These are phyloP conservation scores for Leptogaster cylindrica DNA, from an alignment of 2,888 invertebrate species.

Conservation along the genomic window DNA sequence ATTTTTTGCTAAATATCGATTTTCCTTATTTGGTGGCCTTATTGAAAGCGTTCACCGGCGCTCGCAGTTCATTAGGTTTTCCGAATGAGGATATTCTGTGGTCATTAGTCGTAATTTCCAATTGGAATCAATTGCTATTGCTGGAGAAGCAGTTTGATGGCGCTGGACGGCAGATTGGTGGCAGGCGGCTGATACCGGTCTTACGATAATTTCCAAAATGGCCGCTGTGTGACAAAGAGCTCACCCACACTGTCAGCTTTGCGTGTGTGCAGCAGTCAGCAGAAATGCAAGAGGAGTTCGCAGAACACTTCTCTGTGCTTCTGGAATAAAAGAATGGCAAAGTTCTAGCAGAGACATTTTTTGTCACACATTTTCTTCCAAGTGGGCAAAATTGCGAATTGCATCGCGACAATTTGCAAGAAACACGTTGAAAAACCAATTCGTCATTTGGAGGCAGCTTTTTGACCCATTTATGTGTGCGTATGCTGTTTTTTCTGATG, in stretches of 20 bases:
- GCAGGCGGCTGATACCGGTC: constrained; percentile 14
- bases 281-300: no score
- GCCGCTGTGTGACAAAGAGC: constrained; percentile 37
- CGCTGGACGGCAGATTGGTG: no score
- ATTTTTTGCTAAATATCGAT: constrained; percentile 46
- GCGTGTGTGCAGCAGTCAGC: constrained; percentile 1
- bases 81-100: not conserved
- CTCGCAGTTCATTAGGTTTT: not conserved
- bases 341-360: not conserved
- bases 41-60: not conserved
- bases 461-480: constrained; percentile 21
- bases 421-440: not conserved
- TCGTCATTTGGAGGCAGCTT: not conserved
- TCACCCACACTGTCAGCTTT: not conserved
- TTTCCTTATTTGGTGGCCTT: constrained; percentile 46
- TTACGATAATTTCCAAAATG: constrained; percentile 42
- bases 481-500: not conserved
- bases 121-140: not conserved
- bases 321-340: constrained; percentile 8
- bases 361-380: not conserved
- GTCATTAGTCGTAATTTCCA: no score
- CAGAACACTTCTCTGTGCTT: no score
- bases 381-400: not conserved
- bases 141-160: not conserved
- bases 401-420: not conserved